A percentile compares a stretch with the other conserved stretches of the same genome.
These are phyloP conservation scores for Ectobius pallidus DNA, from an alignment of 2,888 invertebrate species.

Conservation along the genomic window DNA sequence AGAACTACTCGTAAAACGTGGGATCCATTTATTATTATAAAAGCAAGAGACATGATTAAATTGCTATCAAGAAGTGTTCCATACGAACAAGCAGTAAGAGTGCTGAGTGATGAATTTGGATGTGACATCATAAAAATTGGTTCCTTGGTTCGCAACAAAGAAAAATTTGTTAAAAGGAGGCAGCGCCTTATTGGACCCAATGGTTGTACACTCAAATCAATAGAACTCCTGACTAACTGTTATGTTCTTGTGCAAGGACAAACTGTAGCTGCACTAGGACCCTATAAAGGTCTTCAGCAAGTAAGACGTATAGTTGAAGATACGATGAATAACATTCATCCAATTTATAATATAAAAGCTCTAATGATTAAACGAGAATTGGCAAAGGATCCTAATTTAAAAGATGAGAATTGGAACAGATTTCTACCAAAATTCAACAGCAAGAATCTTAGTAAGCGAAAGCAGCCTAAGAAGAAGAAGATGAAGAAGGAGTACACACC, in stretches of 20 bases:
- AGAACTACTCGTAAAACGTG: constrained; percentile 95
- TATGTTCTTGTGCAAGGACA: constrained; percentile 97
- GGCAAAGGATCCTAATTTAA: constrained; percentile 89
- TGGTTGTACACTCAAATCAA: constrained; percentile 96
- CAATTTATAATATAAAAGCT: constrained; percentile 96
- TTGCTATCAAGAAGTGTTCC: constrained; percentile 95
- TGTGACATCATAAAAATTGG: constrained; percentile 98
- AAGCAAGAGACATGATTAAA: constrained; percentile 95
- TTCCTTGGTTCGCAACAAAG: constrained; percentile 85
- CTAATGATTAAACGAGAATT: constrained; percentile 97
- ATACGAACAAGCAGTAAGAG: constrained; percentile 89
- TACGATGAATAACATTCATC: constrained; percentile 98
- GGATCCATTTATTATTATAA: constrained; percentile 97
- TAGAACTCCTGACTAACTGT: constrained; percentile 82
- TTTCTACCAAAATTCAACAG: constrained; percentile 93
- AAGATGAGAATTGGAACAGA: constrained; percentile 94
- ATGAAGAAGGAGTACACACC: constrained; percentile 96
- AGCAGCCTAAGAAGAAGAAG: constrained; percentile 85
- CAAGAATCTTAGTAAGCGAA: constrained; percentile 87
- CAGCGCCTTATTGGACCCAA: constrained; percentile 96
- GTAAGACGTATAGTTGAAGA: constrained; percentile 91
- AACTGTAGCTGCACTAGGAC: constrained; percentile 96
- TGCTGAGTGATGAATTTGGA: constrained; percentile 86
- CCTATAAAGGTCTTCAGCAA: constrained; percentile 87
- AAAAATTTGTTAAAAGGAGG: constrained; percentile 93